Evolutionary conservation across 2,797 vertebrate genomes (phyloP), one percentile per base, ranked within the genome.

Genomic region (Distichodus sexfasciatus): DNA sequence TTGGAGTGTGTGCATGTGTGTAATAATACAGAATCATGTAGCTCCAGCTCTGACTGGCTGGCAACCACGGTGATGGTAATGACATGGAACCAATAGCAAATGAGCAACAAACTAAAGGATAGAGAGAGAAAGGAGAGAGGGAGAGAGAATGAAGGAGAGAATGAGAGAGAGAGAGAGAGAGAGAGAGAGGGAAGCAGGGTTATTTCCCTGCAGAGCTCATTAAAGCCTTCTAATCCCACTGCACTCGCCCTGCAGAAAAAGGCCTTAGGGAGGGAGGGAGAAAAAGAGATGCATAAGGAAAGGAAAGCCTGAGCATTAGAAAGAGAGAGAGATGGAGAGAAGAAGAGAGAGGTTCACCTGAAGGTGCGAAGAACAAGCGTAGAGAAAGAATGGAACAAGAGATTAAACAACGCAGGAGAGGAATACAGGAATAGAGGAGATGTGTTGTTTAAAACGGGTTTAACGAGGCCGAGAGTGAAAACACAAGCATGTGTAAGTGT

Each of bases 201-300:
- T 79, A 82, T 85, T 83, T 90, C 87, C 87, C 88, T 59, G 60
- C 14, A 84, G 89, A 83, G 72, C 87, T 90, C 81, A 89, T 90
- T 89, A 90, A 85, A 86, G 73, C 62, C 74, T 79, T 65, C 69
- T 31, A 66, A 75, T 80, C 84, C 86, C 78, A 6, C 36, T 74
- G 76, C 73, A 77, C 69, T 69, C 71, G 72, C 75, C 83, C 81
- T 82, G 77, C 69, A 79, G 84, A 63, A 79, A 81, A 79, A 59
- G 75, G 70, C 82, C 71, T 79, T 62, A 77, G 82, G 75, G 31
- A 69, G 62, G 53, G 15, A 69, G 50, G 63, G 61, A 46, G 19
- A 4, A 29, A 29, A 33, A 46, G n/a, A n/a, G n/a, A n/a, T n/a
- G n/a, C n/a, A n/a, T n/a, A n/a, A n/a, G n/a, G n/a, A n/a, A n/a